Conservation (phyloP, 1,140 invertebrate species). For the Drosophila kurseongensis region DNA sequence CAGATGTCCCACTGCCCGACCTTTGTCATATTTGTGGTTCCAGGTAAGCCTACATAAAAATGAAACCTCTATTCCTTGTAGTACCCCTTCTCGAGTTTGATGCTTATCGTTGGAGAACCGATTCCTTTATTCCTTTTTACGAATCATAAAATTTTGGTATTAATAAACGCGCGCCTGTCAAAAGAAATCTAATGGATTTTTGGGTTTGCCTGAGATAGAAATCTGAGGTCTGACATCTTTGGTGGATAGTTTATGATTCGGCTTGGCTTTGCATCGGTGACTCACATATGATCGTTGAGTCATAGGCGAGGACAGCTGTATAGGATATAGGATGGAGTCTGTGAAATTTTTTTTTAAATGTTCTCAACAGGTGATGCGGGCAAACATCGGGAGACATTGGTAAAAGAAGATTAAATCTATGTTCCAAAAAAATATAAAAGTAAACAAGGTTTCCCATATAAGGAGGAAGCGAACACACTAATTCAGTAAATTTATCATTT, state of each 20-base stretch:
- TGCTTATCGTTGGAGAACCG: constrained; percentile 52
- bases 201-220: constrained; percentile 57
- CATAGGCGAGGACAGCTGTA: constrained; percentile 28
- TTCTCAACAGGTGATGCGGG: constrained; percentile 34
- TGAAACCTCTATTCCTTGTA: constrained; percentile 59
- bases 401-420: constrained; percentile 1
- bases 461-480: too few species aligned
- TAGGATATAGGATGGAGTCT: neutral
- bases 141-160: constrained; percentile 75
- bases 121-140: constrained; percentile 43
- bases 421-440: neutral
- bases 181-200: constrained; percentile 71
- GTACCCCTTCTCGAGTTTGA: constrained; percentile 51
- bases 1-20: constrained; percentile 54
- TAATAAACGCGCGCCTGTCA: constrained; percentile 73
- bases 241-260: constrained; percentile 58
- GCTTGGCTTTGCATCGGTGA: constrained; percentile 35
- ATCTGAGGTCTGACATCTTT: constrained; percentile 61
- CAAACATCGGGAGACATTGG: neutral
- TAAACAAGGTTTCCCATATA: neutral
- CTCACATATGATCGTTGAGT: constrained; percentile 36
- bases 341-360: constrained; percentile 7
- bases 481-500: too few species aligned
- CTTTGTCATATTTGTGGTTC: constrained; percentile 50
- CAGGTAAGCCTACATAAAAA: constrained; percentile 40